Percentiles rank a stretch among this genome's conserved stretches.
Evolutionary conservation across 92 coral and sea anemone species (phyloP).

Genomic region (Paramuricea clavata): DNA sequence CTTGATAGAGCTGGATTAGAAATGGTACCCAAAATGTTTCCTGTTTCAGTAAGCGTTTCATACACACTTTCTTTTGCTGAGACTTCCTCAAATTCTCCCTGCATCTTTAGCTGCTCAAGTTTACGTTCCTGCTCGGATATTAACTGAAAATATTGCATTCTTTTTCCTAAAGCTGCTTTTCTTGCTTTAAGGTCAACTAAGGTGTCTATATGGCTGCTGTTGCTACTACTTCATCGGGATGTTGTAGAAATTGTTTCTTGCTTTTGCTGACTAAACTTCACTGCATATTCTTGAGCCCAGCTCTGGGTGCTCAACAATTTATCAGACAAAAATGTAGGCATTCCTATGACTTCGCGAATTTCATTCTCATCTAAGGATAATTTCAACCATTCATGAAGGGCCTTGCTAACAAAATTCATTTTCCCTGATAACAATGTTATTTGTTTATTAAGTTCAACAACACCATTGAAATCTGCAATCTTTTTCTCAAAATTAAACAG

Average conservation of each 20-base stretch:
- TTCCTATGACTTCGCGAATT: not conserved
- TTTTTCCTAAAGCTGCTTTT: constrained; percentile 56
- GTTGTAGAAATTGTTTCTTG: not conserved
- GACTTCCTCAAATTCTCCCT: constrained; percentile 50
- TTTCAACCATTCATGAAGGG: constrained; percentile 23
- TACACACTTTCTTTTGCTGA: constrained; percentile 53
- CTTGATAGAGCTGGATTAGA: not conserved
- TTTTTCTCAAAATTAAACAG: not conserved
- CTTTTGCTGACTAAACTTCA: not conserved
- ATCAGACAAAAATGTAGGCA: not conserved
- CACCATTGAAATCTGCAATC: not conserved
- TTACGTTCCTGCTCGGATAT: constrained; percentile 35
- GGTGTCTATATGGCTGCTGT: constrained; percentile 8
- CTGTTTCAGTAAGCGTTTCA: constrained; percentile 39
- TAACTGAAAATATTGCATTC: constrained; percentile 45
- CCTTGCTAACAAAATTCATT: not conserved
- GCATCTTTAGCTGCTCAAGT: constrained; percentile 36
- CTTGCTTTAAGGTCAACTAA: constrained; percentile 54
- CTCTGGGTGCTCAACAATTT: not conserved
- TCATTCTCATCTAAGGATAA: not conserved
- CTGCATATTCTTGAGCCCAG: not conserved
- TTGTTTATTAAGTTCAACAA: not conserved
- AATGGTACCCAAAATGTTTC: not conserved
- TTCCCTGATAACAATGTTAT: not conserved
- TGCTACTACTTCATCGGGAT: not conserved